These are phyloP conservation scores for Cryptocephalus primarius DNA, from an alignment of 2,888 invertebrate species.

Conservation along the genomic window DNA sequence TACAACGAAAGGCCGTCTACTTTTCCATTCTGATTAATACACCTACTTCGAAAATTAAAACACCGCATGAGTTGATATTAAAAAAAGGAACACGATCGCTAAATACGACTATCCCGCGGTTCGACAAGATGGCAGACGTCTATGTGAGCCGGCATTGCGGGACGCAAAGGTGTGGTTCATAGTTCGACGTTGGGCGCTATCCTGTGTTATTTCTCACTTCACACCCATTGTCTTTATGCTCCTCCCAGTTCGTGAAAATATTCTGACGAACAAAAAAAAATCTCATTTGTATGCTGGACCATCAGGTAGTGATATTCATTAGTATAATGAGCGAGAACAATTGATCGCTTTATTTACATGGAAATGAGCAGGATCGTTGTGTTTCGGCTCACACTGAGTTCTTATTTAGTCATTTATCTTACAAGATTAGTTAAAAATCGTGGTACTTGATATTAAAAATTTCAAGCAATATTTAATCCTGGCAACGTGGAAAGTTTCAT, in stretches of 20 bases:
- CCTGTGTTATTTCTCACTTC: constrained; percentile 21
- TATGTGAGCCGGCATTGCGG: constrained; percentile 21
- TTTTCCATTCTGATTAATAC: constrained; percentile 25
- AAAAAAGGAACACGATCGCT: constrained; percentile 11
- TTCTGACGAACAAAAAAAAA: too few relatives aligned
- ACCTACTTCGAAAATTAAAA: constrained; percentile 27
- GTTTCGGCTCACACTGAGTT: too few relatives aligned
- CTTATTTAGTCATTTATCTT: too few relatives aligned
- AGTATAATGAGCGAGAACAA: too few relatives aligned
- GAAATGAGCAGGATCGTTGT: too few relatives aligned
- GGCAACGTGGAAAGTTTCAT: too few relatives aligned
- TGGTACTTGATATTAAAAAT: too few relatives aligned
- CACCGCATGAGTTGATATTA: constrained; percentile 25
- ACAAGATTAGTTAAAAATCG: too few relatives aligned
- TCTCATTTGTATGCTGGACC: too few relatives aligned
- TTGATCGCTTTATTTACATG: too few relatives aligned
- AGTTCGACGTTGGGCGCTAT: constrained; percentile 9
- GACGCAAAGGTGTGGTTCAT: constrained; percentile 30
- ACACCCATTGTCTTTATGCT: constrained; percentile 31
- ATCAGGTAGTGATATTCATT: too few relatives aligned
- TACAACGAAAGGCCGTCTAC: constrained; percentile 16
- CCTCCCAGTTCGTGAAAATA: constrained; percentile 20
- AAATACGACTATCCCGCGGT: constrained; percentile 19
- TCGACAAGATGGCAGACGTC: constrained; percentile 30
- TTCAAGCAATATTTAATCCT: too few relatives aligned